These are phyloP conservation scores for Phylloscopus whistleri DNA, from an alignment of 2,113 vertebrate species.

Conservation along the genomic window DNA sequence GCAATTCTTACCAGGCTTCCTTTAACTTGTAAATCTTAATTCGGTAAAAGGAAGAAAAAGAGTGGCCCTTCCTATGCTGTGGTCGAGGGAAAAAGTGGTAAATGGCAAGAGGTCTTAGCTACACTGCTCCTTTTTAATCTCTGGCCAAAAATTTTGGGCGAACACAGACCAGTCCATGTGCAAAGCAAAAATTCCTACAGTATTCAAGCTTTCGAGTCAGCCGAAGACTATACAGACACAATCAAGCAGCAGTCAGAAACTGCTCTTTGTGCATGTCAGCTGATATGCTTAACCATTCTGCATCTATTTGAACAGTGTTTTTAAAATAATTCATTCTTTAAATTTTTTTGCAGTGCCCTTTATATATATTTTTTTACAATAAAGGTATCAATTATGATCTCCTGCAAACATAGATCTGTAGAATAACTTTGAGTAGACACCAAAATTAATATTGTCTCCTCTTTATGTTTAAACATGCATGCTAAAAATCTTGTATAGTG, in stretches of 20 bases:
- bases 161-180: not conserved
- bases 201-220: not conserved
- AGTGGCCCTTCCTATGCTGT: not conserved
- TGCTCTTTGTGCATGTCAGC: not conserved
- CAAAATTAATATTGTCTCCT: not conserved
- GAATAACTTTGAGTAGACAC: not conserved
- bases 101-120: not conserved
- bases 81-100: not conserved
- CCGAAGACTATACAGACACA: not conserved
- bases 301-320: conserved; percentile 1
- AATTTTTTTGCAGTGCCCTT: not conserved
- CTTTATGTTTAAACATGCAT: conserved; percentile 12
- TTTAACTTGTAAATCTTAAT: not conserved
- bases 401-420: not conserved
- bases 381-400: not conserved
- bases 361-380: not conserved
- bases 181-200: not conserved
- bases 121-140: not conserved
- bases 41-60: not conserved
- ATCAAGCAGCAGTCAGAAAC: not conserved
- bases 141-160: not conserved
- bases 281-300: not conserved
- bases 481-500: conserved; percentile 20
- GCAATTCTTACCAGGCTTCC: not conserved
- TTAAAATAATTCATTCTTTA: not conserved